A percentile compares a stretch with the other conserved stretches of the same genome.
Conservation (phyloP, 2,113 vertebrate species). For the Notarius quadriscutis region DNA sequence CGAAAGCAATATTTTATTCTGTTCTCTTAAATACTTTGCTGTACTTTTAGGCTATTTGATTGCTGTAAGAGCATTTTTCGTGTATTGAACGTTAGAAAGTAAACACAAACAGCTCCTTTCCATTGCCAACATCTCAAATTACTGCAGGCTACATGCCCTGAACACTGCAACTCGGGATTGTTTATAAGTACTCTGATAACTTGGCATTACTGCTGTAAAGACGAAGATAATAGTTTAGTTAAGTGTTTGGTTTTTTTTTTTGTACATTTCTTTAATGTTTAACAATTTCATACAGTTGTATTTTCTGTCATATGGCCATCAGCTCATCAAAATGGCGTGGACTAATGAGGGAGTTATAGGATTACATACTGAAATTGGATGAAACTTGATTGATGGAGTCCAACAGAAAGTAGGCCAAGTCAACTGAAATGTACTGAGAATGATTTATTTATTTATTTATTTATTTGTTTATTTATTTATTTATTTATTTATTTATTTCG, state of each 20-base stretch:
- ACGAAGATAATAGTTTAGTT: neutral
- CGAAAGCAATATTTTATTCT: slow-evolving; percentile 46
- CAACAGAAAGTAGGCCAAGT: neutral
- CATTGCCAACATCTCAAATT: neutral
- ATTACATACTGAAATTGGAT: neutral
- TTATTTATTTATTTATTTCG: neutral
- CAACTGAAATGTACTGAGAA: neutral
- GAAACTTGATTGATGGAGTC: neutral
- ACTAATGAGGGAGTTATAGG: too few relatives aligned
- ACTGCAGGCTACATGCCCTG: neutral
- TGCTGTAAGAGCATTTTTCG: slow-evolving; percentile 37
- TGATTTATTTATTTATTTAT: neutral
- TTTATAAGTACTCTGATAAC: neutral
- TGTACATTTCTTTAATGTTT: neutral
- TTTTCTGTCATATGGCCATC: neutral
- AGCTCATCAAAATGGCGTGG: neutral
- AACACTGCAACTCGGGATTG: neutral
- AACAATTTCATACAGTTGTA: neutral
- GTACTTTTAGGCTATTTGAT: slow-evolving; percentile 34
- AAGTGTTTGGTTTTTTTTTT: neutral
- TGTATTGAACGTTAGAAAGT: slow-evolving; percentile 14
- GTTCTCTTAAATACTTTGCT: slow-evolving; percentile 32
- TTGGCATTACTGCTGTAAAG: neutral
- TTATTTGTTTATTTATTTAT: neutral
- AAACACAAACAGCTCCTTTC: slow-evolving; percentile 16